These are phyloP conservation scores for Daktulosphaira vitifoliae DNA, from an alignment of 1,140 invertebrate species.

Conservation along the genomic window DNA sequence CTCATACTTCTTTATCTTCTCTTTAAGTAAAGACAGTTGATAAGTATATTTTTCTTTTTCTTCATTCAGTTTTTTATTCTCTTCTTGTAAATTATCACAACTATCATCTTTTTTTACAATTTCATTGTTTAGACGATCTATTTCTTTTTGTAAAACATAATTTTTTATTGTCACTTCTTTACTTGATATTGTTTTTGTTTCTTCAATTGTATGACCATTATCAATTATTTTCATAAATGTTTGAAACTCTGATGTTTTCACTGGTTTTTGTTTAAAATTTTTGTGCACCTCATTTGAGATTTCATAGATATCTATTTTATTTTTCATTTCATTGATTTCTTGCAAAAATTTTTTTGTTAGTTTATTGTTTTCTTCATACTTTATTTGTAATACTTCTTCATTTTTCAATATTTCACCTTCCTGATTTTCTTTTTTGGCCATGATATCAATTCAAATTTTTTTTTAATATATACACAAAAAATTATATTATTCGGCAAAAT, in stretches of 20 bases:
- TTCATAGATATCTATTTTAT: conserved; percentile 3
- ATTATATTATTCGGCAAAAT: no score
- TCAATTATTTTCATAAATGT: conserved; percentile 27
- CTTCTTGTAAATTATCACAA: background rate
- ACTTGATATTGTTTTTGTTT: conserved; percentile 17
- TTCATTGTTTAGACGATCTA: conserved; percentile 9
- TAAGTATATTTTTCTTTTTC: background rate
- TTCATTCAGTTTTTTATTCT: conserved; percentile 19
- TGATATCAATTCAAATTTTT: no score
- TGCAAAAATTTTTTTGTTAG: conserved; percentile 24
- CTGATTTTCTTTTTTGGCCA: background rate
- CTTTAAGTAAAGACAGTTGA: background rate
- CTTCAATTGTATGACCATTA: conserved; percentile 3
- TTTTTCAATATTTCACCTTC: conserved; percentile 2
- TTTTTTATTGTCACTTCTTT: conserved; percentile 21
- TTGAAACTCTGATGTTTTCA: conserved; percentile 13
- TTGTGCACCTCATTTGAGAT: background rate
- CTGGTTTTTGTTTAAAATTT: conserved; percentile 16
- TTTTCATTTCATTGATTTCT: conserved; percentile 29
- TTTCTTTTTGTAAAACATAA: conserved; percentile 25
- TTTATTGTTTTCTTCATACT: conserved; percentile 23
- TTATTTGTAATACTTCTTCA: conserved; percentile 24
- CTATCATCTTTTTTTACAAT: conserved; percentile 6
- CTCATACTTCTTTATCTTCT: background rate
- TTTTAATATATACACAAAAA: no score